Evolutionary conservation across 2,888 invertebrate genomes (phyloP).

Genomic region (Tanypteryx hageni): DNA sequence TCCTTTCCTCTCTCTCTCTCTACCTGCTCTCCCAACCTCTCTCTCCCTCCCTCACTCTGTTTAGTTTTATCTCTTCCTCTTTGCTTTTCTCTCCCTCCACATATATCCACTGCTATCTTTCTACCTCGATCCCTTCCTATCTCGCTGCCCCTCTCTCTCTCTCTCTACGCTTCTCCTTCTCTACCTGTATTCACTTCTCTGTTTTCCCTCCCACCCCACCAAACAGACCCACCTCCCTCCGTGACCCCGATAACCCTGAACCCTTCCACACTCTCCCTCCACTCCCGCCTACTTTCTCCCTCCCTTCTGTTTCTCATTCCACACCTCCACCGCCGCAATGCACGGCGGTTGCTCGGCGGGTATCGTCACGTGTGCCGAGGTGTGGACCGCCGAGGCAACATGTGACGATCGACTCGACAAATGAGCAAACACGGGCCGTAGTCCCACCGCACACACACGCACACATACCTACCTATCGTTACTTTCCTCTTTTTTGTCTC

Average conservation of each 20-base stretch:
- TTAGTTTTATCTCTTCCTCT: not conserved
- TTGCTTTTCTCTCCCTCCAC: not conserved
- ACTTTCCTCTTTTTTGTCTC: too few relatives aligned
- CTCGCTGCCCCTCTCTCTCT: not conserved
- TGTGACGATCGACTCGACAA: slow-evolving; percentile 9
- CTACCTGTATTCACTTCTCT: not conserved
- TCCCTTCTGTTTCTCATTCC: not conserved
- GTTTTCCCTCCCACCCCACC: not conserved
- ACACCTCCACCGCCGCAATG: not conserved
- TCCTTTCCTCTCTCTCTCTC: not conserved
- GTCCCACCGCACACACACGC: too few relatives aligned
- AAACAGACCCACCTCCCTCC: not conserved
- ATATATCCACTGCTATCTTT: too few relatives aligned
- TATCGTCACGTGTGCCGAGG: slow-evolving; percentile 1
- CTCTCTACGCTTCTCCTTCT: not conserved
- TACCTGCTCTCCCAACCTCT: not conserved
- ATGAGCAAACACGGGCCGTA: slow-evolving; percentile 32
- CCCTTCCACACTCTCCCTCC: not conserved
- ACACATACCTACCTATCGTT: too few relatives aligned
- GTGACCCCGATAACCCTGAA: not conserved
- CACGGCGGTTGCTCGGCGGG: not conserved
- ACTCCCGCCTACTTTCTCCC: not conserved
- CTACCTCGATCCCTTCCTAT: not conserved
- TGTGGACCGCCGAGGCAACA: not conserved
- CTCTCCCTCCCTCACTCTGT: not conserved